Evolutionary conservation across 2,797 vertebrate genomes (phyloP).

Genomic region (Sebastes kiyomatsui): DNA sequence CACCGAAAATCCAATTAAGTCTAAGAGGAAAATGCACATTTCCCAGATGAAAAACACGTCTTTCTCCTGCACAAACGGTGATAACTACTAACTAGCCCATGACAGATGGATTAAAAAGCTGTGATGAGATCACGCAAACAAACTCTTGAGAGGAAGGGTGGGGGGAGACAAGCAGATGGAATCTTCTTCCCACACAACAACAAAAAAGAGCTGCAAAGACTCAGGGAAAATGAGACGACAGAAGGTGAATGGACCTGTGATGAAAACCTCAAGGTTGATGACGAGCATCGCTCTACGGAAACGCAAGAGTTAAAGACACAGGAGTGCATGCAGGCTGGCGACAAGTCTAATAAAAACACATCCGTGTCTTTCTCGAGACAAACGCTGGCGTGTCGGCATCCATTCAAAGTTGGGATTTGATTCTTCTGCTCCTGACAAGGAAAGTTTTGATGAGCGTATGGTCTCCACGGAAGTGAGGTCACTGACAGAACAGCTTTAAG

Average conservation of each 20-base stretch:
- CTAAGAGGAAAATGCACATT: not conserved
- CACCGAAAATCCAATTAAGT: conserved; percentile 27
- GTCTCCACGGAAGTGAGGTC: conserved; percentile 50
- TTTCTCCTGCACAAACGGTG: conserved; percentile 19
- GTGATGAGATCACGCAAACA: conserved; percentile 29
- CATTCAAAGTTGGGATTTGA: conserved; percentile 1
- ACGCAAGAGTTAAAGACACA: not conserved
- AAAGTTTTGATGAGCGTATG: conserved; percentile 21
- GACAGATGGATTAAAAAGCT: conserved; percentile 57
- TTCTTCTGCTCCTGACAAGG: conserved; percentile 16
- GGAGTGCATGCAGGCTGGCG: not conserved
- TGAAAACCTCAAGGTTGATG: conserved; percentile 24
- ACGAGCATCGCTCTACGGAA: not conserved
- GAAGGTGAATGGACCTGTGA: conserved; percentile 36
- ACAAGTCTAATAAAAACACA: not conserved
- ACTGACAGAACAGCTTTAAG: conserved; percentile 26
- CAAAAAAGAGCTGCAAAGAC: conserved; percentile 9
- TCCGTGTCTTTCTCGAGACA: not conserved
- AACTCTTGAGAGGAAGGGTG: conserved; percentile 5
- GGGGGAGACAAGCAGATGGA: conserved; percentile 39
- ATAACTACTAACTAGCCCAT: conserved; percentile 25
- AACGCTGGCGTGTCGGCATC: not conserved
- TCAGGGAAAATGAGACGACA: conserved; percentile 13
- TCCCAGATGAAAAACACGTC: conserved; percentile 21
- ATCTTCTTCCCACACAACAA: conserved; percentile 22